These are phyloP conservation scores for Platalea minor DNA, from an alignment of 2,797 vertebrate species.

Conservation along the genomic window DNA sequence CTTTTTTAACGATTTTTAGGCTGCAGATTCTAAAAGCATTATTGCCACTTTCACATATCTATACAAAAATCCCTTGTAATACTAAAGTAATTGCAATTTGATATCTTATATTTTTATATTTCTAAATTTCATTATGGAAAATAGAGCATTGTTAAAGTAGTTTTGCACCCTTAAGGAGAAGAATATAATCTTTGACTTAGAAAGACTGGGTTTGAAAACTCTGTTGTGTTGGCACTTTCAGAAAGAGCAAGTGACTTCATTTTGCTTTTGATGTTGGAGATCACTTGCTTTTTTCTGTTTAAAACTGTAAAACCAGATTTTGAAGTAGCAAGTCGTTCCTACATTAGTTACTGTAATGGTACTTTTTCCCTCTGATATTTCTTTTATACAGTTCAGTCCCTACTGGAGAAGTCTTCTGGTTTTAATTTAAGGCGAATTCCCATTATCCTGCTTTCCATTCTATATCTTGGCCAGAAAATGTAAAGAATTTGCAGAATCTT, in stretches of 20 bases:
- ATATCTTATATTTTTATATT: background rate
- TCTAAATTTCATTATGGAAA: background rate
- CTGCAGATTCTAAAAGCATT: background rate
- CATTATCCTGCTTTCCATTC: background rate
- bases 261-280: background rate
- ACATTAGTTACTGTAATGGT: background rate
- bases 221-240: background rate
- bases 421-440: slow-evolving; percentile 31
- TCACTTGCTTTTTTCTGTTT: background rate
- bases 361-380: background rate
- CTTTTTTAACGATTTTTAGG: background rate
- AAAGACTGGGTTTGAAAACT: background rate
- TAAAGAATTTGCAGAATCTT: slow-evolving; percentile 50
- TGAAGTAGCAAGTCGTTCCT: background rate
- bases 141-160: background rate
- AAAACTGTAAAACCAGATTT: background rate
- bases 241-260: background rate
- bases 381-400: background rate
- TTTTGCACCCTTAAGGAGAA: background rate
- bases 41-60: background rate
- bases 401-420: background rate
- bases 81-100: background rate
- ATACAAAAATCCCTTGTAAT: background rate
- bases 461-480: slow-evolving; percentile 28
- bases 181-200: background rate